Base-by-base conservation (phyloP, 2,113 vertebrate genomes). In the Sapajus apella region DNA sequence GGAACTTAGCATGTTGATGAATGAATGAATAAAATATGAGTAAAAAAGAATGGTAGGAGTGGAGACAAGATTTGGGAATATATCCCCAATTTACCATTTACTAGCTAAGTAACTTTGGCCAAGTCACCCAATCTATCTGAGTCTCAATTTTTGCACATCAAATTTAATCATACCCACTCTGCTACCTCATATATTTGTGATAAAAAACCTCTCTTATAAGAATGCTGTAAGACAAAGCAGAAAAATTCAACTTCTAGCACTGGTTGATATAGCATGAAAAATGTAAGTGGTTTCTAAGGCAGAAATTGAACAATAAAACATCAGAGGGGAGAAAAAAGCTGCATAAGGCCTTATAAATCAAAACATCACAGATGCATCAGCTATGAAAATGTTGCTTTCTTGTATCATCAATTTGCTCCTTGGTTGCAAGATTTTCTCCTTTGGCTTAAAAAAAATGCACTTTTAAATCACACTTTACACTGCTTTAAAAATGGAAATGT, bases 401-500 rank as follows among this genome's bases (percentile, higher is more conserved):
- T 37, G 87, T 95, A 91, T 83, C 88, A 91, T 82, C 37, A 55
- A 95, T 94, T 75, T 35, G 64, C 21, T 95, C 47, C 45, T 72
- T 0, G 2, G 58, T 79, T 56, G 72, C 61, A 91, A 95, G 58
- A 70, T 61, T 96, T 94, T 91, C 79, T 83, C 75, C 72, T 77
- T 82, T 27, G 21, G 76, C 83, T 97, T 83, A 35, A 89, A 92
- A 93, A 61, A 88, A 40, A 95, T 0, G 35, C 43, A 79, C 52
- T 93, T 95, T 83, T 30, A 92, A 95, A 83, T 90, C 40, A 52
- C 52, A 52, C 40, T 66, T 43, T 17, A 23, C 6, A 37, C 30
- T 1, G 8, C 92, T 96, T 97, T 96, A 81, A 97, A 96, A 96
- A 96, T 96, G 95, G 84, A 97, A 97, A 97, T 97, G 89, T 47